Evolutionary conservation across 2,797 vertebrate species (phyloP).

Genomic region (Onychomys leucogaster): DNA sequence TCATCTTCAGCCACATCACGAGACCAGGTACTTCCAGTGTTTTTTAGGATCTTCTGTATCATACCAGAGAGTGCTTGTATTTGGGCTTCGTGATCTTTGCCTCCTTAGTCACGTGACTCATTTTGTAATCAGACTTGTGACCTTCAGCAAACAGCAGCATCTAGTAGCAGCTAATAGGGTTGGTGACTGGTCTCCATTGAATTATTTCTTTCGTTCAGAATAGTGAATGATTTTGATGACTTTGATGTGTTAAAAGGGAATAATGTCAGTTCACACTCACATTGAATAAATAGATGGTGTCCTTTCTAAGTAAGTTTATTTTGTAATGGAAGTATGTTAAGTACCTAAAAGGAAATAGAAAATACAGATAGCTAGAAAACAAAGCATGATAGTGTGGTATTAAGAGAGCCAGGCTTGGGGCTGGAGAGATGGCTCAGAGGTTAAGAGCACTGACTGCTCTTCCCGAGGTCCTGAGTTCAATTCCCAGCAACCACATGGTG

Average conservation of each 20-base stretch:
- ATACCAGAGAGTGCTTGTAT: not conserved
- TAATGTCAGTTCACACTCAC: not conserved
- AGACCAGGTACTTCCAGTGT: not conserved
- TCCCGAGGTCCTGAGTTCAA: too few relatives aligned
- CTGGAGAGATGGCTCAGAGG: too few relatives aligned
- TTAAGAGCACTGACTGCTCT: too few relatives aligned
- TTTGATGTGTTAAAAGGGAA: not conserved
- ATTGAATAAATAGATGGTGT: not conserved
- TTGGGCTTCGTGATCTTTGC: not conserved
- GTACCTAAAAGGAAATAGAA: conserved; percentile 8
- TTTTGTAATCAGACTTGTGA: not conserved
- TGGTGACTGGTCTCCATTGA: not conserved
- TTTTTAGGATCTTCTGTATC: not conserved
- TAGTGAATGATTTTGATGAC: conserved; percentile 15
- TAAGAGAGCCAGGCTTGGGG: not conserved
- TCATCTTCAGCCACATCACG: not conserved
- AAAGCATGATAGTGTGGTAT: not conserved
- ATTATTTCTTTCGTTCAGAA: not conserved
- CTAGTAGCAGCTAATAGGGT: not conserved
- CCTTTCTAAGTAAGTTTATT: conserved; percentile 12
- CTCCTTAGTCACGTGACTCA: not conserved
- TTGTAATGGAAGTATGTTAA: not conserved
- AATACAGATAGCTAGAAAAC: not conserved
- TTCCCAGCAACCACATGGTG: too few relatives aligned
- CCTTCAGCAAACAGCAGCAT: not conserved